phyloP scores from a whole-genome alignment of 2,888 invertebrate species.

The Brachyptera risi region DNA sequence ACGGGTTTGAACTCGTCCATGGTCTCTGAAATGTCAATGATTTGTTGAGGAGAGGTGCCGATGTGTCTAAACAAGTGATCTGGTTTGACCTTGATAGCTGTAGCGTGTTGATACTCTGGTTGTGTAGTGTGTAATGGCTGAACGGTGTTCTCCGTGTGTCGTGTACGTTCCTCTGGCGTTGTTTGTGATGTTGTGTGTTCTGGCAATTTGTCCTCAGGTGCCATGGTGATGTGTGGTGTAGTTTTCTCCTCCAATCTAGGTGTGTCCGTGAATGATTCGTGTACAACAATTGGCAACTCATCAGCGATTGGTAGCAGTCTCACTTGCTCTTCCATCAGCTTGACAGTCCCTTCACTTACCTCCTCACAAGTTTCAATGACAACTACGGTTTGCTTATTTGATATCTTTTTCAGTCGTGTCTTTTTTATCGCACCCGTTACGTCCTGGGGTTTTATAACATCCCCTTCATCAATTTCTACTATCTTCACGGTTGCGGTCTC shows the following conservation, averaged over 20 bases:
- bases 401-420: neutral
- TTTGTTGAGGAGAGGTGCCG: constrained; percentile 30
- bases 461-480: constrained; percentile 21
- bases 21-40: constrained; percentile 36
- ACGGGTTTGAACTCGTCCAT: constrained; percentile 34
- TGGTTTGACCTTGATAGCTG: constrained; percentile 34
- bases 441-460: constrained; percentile 14
- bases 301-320: constrained; percentile 32
- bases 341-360: constrained; percentile 27
- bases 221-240: constrained; percentile 18
- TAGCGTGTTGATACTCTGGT: constrained; percentile 28
- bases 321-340: constrained; percentile 30
- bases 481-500: constrained; percentile 10
- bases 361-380: constrained; percentile 23
- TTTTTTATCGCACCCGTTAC: constrained; percentile 18
- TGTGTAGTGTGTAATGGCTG: constrained; percentile 25
- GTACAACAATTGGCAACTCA: constrained; percentile 14
- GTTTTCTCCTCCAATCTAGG: neutral
- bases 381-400: neutral
- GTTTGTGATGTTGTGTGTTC: constrained; percentile 7
- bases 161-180: constrained; percentile 3
- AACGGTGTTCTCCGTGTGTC: constrained; percentile 13
- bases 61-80: constrained; percentile 28
- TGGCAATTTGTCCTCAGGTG: constrained; percentile 16
- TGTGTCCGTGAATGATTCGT: constrained; percentile 16